phyloP scores from a whole-genome alignment of 2,113 vertebrate genomes.

The Scopus umbretta region DNA sequence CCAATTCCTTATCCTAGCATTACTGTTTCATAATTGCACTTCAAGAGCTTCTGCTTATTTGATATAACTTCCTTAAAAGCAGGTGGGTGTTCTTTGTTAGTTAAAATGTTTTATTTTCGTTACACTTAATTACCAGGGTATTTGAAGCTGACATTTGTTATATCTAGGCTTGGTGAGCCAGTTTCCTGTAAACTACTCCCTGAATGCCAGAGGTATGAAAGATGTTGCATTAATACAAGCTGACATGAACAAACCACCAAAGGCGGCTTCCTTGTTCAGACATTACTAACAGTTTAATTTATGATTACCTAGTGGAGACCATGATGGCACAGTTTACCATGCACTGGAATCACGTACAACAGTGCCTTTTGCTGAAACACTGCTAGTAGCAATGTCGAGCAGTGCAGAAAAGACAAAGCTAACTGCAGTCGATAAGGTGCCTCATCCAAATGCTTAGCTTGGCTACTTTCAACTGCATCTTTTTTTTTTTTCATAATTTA shows the following conservation, averaged over 20 bases:
- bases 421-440: neutral
- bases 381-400: neutral
- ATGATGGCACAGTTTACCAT: neutral
- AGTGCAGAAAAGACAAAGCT: neutral
- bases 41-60: neutral
- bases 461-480: neutral
- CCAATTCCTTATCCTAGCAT: neutral
- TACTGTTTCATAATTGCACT: neutral
- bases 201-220: neutral
- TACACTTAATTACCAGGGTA: neutral
- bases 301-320: neutral
- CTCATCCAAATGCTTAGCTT: neutral
- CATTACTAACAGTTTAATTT: neutral
- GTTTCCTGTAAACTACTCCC: neutral
- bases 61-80: neutral
- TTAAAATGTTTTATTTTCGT: neutral
- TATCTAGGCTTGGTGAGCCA: neutral
- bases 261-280: neutral
- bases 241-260: neutral
- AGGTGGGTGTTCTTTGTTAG: neutral
- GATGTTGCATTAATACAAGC: neutral
- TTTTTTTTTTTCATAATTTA: neutral
- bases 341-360: neutral
- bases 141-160: neutral
- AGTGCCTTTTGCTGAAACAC: neutral